phyloP scores from a whole-genome alignment of 2,797 vertebrate genomes.

The Salmo trutta region DNA sequence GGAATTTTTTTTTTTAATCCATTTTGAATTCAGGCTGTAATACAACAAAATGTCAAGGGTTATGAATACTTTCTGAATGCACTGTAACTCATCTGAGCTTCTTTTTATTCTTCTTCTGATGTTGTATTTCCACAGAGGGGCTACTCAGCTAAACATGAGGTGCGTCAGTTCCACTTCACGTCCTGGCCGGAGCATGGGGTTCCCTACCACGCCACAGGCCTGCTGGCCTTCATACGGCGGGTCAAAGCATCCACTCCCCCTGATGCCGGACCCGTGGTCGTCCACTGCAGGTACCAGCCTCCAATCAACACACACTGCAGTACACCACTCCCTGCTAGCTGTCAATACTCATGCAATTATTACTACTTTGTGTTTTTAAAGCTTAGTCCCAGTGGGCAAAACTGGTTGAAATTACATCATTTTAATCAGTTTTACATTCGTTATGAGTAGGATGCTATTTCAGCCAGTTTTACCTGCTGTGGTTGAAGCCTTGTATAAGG shows the following conservation, averaged over 20 bases:
- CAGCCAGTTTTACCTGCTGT: too few species aligned
- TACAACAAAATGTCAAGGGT: too few species aligned
- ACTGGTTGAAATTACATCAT: not conserved
- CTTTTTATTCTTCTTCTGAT: not conserved
- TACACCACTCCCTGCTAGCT: not conserved
- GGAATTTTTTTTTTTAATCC: too few species aligned
- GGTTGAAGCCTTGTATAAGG: too few species aligned
- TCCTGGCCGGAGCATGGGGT: conserved; percentile 97
- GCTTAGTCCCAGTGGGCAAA: not conserved
- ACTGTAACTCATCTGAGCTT: too few species aligned
- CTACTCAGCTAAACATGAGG: conserved; percentile 93
- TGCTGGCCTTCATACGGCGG: conserved; percentile 93
- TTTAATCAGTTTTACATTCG: not conserved
- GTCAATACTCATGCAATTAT: not conserved
- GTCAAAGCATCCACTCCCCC: conserved; percentile 93
- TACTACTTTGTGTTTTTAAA: not conserved
- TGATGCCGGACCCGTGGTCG: conserved; percentile 91
- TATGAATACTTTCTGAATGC: too few species aligned
- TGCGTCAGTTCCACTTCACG: conserved; percentile 97
- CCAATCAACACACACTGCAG: not conserved
- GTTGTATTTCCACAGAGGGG: conserved; percentile 80
- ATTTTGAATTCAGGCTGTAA: too few species aligned
- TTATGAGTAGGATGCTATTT: not conserved
- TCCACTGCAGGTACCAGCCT: conserved; percentile 91
- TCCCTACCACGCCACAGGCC: conserved; percentile 93